phyloP scores from a whole-genome alignment of 2,113 vertebrate species.

The Noturus placidus region DNA sequence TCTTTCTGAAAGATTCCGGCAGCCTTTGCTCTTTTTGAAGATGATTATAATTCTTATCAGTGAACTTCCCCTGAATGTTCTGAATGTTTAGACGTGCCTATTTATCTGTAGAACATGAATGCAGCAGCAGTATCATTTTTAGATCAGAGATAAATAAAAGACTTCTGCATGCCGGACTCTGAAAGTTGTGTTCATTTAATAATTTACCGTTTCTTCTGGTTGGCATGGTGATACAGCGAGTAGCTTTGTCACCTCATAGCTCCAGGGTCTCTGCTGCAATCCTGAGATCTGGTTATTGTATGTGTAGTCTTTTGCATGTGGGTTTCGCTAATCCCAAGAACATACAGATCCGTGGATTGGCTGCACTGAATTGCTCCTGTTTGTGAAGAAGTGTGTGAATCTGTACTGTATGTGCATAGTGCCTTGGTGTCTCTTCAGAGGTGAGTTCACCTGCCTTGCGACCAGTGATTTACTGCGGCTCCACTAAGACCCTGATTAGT shows the following conservation, averaged over 20 bases:
- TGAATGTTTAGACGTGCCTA: background rate
- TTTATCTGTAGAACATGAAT: constrained; percentile 4
- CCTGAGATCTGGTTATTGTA: background rate
- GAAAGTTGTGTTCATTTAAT: background rate
- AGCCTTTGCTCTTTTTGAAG: background rate
- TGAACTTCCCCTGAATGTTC: background rate
- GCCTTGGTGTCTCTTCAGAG: background rate
- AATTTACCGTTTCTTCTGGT: background rate
- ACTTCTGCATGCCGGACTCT: background rate
- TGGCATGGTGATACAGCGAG: background rate
- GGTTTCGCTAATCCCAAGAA: background rate
- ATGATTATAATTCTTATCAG: constrained; percentile 10
- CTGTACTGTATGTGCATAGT: background rate
- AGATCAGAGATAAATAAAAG: background rate
- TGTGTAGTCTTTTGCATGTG: background rate
- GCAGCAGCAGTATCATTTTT: background rate
- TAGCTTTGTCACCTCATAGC: background rate
- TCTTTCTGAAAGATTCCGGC: background rate
- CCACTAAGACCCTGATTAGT: background rate
- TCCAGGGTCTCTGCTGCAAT: background rate
- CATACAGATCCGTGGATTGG: background rate
- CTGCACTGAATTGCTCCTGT: background rate
- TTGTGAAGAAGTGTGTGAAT: background rate
- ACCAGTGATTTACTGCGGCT: background rate
- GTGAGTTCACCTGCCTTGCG: background rate